A percentile compares a stretch with the other conserved stretches of the same genome.
phyloP scores from a whole-genome alignment of 2,797 vertebrate genomes.

The Arctocebus calabarensis region DNA sequence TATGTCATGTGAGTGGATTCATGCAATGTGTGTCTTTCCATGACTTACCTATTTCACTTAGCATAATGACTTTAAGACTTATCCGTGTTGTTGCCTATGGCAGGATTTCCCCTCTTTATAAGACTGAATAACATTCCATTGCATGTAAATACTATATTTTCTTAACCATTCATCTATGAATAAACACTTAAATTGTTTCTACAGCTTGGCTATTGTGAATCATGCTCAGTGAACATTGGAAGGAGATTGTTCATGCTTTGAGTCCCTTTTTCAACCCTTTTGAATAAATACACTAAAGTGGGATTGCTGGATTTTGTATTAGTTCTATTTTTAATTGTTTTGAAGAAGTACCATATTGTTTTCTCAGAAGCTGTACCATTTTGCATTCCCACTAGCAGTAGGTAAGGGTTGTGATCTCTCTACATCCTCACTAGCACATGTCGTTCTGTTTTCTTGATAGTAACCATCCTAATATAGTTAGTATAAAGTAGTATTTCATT shows the following conservation, averaged over 20 bases:
- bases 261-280: not conserved
- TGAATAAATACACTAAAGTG: not conserved
- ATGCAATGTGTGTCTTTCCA: not conserved
- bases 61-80: not conserved
- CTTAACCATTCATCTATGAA: not conserved
- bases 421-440: not conserved
- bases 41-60: not conserved
- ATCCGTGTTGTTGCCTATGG: not conserved
- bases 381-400: not conserved
- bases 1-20: not conserved
- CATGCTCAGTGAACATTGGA: not conserved
- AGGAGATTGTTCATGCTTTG: not conserved
- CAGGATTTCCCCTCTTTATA: not conserved
- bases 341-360: not conserved
- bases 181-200: not conserved
- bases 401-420: not conserved
- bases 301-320: not conserved
- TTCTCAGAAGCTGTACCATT: not conserved
- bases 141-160: not conserved
- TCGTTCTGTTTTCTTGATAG: not conserved
- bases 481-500: not conserved
- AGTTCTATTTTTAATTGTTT: not conserved
- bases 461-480: not conserved
- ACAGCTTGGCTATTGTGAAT: not conserved
- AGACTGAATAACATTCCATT: not conserved